phyloP scores from a whole-genome alignment of 2,113 vertebrate genomes.

The Hippopotamus amphibius region DNA sequence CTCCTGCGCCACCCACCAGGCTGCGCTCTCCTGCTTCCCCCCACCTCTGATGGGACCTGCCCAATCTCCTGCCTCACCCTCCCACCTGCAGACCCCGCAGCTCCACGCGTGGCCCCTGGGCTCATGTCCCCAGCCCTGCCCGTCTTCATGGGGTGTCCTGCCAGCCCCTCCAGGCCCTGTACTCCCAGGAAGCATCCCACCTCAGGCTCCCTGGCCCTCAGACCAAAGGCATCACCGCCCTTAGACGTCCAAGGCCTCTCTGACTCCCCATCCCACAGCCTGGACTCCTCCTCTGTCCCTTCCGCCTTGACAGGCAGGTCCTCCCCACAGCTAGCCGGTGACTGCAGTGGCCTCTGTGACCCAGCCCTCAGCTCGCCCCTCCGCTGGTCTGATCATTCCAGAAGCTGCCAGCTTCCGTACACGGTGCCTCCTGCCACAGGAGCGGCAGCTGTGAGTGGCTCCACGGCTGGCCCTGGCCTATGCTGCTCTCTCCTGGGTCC shows the following conservation, averaged over 20 bases:
- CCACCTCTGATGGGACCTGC: not conserved
- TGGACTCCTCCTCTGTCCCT: not conserved
- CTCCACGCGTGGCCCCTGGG: not conserved
- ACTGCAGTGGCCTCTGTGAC: not conserved
- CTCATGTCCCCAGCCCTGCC: not conserved
- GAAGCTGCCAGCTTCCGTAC: not conserved
- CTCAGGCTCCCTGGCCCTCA: not conserved
- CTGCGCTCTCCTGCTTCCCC: no score
- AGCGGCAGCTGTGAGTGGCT: not conserved
- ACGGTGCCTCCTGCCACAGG: not conserved
- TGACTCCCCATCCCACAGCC: not conserved
- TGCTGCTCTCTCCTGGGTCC: not conserved
- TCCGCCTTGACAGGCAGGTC: not conserved
- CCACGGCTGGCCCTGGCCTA: not conserved
- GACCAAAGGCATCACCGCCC: no score
- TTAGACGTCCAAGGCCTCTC: not conserved
- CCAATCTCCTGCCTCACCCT: not conserved
- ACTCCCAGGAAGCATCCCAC: not conserved
- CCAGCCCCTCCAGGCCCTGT: not conserved
- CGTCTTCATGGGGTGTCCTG: not conserved
- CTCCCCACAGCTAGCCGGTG: not conserved
- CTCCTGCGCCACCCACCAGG: no score
- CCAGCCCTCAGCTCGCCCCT: not conserved
- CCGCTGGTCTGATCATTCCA: not conserved
- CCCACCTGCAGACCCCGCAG: not conserved